Evolutionary conservation across 2,797 vertebrate genomes (phyloP).

Genomic region (Enteromius afrohamiltoni): DNA sequence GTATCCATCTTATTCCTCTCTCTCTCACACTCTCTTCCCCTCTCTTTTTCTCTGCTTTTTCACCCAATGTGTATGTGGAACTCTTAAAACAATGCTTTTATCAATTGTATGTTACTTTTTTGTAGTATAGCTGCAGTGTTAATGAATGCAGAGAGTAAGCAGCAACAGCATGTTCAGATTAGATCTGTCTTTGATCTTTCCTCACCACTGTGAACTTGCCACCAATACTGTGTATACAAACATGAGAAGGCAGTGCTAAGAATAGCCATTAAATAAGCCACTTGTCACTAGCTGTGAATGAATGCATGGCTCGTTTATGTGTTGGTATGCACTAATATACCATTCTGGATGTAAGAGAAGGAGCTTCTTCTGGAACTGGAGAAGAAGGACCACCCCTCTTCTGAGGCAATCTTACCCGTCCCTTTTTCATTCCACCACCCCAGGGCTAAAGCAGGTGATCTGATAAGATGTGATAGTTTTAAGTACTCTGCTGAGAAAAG

Average conservation of each 20-base stretch:
- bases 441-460: constrained; percentile 71
- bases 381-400: constrained; percentile 62
- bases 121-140: background rate
- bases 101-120: background rate
- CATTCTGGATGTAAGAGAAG: constrained; percentile 48
- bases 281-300: constrained; percentile 26
- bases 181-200: constrained; percentile 20
- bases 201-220: constrained; percentile 26
- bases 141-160: background rate
- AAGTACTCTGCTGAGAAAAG: constrained; percentile 74
- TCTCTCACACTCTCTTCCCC: too few relatives aligned
- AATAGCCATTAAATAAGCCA: constrained; percentile 59
- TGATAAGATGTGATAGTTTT: constrained; percentile 67
- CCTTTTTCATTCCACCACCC: constrained; percentile 14
- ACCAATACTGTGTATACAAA: constrained; percentile 63
- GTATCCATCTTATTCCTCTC: constrained; percentile 1
- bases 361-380: constrained; percentile 35
- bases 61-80: background rate
- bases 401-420: constrained; percentile 37
- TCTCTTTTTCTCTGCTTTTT: background rate
- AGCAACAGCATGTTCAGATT: background rate
- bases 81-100: background rate
- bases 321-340: constrained; percentile 56
- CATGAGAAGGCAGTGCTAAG: constrained; percentile 63
- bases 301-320: constrained; percentile 50